These are phyloP conservation scores for Lasaia peninsularis DNA, from an alignment of 1,140 invertebrate species.

Conservation along the genomic window DNA sequence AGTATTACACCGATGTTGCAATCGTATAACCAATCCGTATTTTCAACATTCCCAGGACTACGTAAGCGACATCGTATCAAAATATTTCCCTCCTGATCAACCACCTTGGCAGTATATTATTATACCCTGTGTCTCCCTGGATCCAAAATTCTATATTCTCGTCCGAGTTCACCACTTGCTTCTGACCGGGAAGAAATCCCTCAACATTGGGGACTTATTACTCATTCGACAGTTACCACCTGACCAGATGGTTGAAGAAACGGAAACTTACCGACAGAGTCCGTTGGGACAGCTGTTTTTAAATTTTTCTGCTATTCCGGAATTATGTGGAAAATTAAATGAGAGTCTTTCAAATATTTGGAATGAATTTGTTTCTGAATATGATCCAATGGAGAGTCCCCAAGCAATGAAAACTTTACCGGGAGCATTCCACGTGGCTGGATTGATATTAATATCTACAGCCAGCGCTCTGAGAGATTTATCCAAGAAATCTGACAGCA, in stretches of 20 bases:
- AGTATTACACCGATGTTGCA: no score
- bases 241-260: conserved; percentile 43
- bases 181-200: conserved; percentile 81
- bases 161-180: conserved; percentile 87
- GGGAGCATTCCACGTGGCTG: conserved; percentile 78
- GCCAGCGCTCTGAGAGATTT: conserved; percentile 80
- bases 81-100: conserved; percentile 82
- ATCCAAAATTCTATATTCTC: conserved; percentile 84
- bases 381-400: conserved; percentile 86
- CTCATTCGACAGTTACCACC: conserved; percentile 78
- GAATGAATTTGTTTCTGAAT: conserved; percentile 88
- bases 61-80: conserved; percentile 87
- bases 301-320: conserved; percentile 81
- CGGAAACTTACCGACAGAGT: conserved; percentile 51
- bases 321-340: conserved; percentile 81
- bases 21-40: background rate
- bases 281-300: conserved; percentile 79
- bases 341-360: conserved; percentile 85
- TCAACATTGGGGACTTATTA: conserved; percentile 86
- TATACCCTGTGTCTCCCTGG: conserved; percentile 79
- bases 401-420: conserved; percentile 80
- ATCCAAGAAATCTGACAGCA: conserved; percentile 48
- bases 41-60: conserved; percentile 80
- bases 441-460: conserved; percentile 78
- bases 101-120: conserved; percentile 90